Base-by-base conservation (phyloP, 2,888 invertebrate species). In the Cataglyphis livida region DNA sequence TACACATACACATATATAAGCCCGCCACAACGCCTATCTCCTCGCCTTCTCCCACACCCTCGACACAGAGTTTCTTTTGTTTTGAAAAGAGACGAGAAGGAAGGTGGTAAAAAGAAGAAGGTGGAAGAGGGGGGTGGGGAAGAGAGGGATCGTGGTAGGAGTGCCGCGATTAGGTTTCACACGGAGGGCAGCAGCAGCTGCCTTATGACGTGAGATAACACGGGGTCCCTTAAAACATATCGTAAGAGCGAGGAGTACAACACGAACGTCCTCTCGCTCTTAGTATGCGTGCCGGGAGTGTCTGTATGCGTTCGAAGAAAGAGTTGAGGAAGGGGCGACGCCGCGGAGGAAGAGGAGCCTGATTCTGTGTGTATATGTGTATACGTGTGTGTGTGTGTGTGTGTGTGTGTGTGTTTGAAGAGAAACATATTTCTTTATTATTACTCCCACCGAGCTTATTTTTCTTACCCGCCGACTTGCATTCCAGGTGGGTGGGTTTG, bases 401-500 rank as follows among this genome's bases (percentile, higher is more conserved):
- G 25, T 10, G 64, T 64, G 25, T 28, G 65, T 5, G 66, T 57
- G 41, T 78, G 78, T 78, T 78, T 78, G 93, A 93, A 92, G 92
- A 94, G 93, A 94, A 94, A 94, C 94, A 94, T 94, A 94, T 94
- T 94, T 94, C 94, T 94, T 94, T 94, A 94, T 94, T 94, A 94
- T 94, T 94, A 94, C 93, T 94, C 92, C 92, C 92, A 92, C 92
- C 92, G 90, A 92, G 94, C 93, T 94, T 94, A 94, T 94, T 94
- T 94, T 94, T 94, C 94, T 94, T 93, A 92, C 90, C 91, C 90
- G 91, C 91, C 91, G 90, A 91, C 91, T 91, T 92, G 92, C 91
- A 93, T 93, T 93, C 93, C 93, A 93, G 92, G 92, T 93, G 93
- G 92, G 91, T 90, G 90, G 89, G 87, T 90, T 79, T 38, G 79